Evolutionary conservation across 2,888 invertebrate genomes (phyloP), one percentile per base, ranked within the genome.

Genomic region (Latheticus oryzae): DNA sequence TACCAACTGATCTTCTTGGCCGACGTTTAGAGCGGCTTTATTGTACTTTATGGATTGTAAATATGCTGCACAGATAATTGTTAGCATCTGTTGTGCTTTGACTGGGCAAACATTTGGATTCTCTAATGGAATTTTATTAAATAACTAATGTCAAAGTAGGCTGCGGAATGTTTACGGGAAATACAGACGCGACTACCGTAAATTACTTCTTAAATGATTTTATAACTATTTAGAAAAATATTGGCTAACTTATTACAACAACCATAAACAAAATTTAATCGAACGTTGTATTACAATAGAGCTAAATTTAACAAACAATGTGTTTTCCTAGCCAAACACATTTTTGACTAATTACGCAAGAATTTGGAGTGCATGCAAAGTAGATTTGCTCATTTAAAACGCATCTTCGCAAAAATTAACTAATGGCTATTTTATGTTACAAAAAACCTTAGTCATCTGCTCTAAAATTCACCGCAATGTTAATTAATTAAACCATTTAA

Each of bases 31-130:
- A 59, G 59, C 59, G 59, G 62, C 52, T 56, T 62, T 57, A 59
- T 59, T 60, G 60, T 62, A 59, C 60, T 62, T 62, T 62, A 62
- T 62, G 62, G 62, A 62, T 62, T 62, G 62, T 62, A 62, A 62
- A 62, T 62, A 62, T 58, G 57, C 55, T 54, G 43, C 58, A 33
- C 52, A 58, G 61, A 61, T 61, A 61, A 61, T 61, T 61, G 61
- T 61, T 61, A 61, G 58, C 61, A 61, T 61, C 58, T 61, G 61
- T 55, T 59, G 59, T 59, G 59, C 59, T 59, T 54, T 50, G 54
- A 59, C 59, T 59, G 54, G 54, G 59, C 59, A 59, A 59, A 59
- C 59, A 59, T 59, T 59, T 59, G 59, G 59, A 59, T 59, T 54
- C 54, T 19, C 53, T 59, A 59, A 59, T 59, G 59, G 59, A 59